Evolutionary conservation across 1,140 invertebrate genomes (phyloP).

Genomic region (Macrobrachium nipponense): DNA sequence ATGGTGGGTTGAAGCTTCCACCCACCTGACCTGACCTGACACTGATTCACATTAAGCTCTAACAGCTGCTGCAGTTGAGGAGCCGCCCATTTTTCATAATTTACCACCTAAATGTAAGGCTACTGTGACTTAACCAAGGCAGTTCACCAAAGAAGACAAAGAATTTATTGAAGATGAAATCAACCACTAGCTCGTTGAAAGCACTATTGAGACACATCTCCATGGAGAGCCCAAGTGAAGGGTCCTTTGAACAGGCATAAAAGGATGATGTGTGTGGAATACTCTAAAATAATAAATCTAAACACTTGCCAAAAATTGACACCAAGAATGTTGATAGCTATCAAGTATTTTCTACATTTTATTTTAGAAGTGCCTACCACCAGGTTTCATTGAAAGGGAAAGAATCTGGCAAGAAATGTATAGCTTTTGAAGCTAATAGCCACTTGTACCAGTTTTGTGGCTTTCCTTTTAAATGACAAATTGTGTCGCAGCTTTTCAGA

Average conservation of each 20-base stretch:
- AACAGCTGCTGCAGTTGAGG: constrained; percentile 27
- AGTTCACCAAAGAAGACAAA: constrained; percentile 16
- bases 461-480: too few species aligned
- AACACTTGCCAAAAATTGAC: constrained; percentile 37
- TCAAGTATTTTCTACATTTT: constrained; percentile 36
- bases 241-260: constrained; percentile 26
- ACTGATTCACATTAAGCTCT: constrained; percentile 1
- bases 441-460: too few species aligned
- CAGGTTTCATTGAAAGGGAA: too few species aligned
- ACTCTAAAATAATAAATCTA: constrained; percentile 28
- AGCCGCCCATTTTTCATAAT: constrained; percentile 28
- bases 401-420: too few species aligned
- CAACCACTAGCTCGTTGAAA: not conserved
- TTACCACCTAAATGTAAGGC: constrained; percentile 16
- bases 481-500: too few species aligned
- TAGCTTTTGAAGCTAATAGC: too few species aligned
- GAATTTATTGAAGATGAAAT: constrained; percentile 25
- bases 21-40: not conserved
- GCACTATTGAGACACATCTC: constrained; percentile 26
- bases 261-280: constrained; percentile 25
- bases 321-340: constrained; percentile 11
- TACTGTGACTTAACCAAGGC: constrained; percentile 22
- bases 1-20: constrained; percentile 21
- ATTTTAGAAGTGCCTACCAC: constrained; percentile 32
- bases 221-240: constrained; percentile 31